These are phyloP conservation scores for Punctoribates punctum DNA, from an alignment of 2,888 invertebrate genomes.

Conservation along the genomic window DNA sequence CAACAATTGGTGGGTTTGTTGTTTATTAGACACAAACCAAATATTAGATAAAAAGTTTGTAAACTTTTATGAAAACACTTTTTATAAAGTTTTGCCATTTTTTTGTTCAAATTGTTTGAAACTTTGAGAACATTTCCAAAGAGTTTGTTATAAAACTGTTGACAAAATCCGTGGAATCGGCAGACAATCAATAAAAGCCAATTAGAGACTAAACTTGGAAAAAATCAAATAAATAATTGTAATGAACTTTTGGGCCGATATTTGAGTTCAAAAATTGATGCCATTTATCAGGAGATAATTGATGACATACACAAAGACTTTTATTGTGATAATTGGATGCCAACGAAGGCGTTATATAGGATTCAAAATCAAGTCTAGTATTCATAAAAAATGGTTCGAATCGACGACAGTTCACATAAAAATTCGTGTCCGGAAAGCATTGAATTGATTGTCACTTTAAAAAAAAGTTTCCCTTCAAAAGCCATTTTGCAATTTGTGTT, in stretches of 20 bases:
- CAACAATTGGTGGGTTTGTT: conserved; percentile 16
- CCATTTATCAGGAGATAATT: conserved; percentile 13
- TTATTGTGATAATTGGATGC: conserved; percentile 25
- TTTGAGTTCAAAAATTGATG: conserved; percentile 4
- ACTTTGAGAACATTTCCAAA: background rate
- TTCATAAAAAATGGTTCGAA: conserved; percentile 12
- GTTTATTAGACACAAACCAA: background rate
- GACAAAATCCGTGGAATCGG: background rate
- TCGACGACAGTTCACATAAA: conserved; percentile 11
- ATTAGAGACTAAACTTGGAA: background rate
- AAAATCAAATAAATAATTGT: background rate
- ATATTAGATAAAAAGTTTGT: background rate
- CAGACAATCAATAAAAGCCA: background rate
- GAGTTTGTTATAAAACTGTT: background rate
- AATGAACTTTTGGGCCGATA: conserved; percentile 8
- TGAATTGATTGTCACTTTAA: conserved; percentile 27
- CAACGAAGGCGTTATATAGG: background rate
- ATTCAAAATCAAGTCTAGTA: background rate
- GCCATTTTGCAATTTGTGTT: conserved; percentile 27
- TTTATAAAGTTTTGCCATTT: conserved; percentile 2
- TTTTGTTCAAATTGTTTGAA: background rate
- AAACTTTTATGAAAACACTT: conserved; percentile 12
- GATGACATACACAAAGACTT: conserved; percentile 26
- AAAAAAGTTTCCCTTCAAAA: conserved; percentile 21
- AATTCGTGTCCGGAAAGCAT: conserved; percentile 28